Conservation (phyloP, 2,113 vertebrate species). For the Hassar affinis region DNA sequence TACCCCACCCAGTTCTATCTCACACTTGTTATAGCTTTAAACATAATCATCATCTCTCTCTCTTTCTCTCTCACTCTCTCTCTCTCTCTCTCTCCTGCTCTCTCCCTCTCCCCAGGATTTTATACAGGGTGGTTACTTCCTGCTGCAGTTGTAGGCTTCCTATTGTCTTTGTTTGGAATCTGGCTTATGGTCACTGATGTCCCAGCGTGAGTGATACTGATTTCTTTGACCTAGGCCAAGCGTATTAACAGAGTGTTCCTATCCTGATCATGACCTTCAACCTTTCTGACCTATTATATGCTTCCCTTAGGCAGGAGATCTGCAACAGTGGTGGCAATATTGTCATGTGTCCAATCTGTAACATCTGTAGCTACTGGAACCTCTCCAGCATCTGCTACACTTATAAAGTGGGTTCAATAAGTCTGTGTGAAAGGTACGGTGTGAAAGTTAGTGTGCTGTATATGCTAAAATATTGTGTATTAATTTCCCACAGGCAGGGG, state of each 20-base stretch:
- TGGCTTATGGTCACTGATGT: slow-evolving; percentile 71
- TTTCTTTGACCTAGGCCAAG: background rate
- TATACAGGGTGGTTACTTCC: slow-evolving; percentile 80
- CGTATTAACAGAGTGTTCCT: background rate
- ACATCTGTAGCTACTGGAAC: slow-evolving; percentile 74
- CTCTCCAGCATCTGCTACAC: slow-evolving; percentile 65
- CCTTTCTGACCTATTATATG: slow-evolving; percentile 34
- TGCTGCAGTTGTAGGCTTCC: slow-evolving; percentile 70
- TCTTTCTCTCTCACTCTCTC: background rate
- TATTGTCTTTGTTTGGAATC: slow-evolving; percentile 76
- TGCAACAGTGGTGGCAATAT: slow-evolving; percentile 67
- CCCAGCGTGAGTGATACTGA: slow-evolving; percentile 68
- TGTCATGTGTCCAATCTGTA: slow-evolving; percentile 76
- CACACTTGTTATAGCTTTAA: background rate
- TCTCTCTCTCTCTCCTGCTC: slow-evolving; percentile 3
- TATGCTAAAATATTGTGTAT: background rate
- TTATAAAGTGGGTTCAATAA: slow-evolving; percentile 59
- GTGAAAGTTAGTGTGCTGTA: background rate
- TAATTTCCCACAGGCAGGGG: slow-evolving; percentile 65
- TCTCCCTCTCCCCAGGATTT: slow-evolving; percentile 67
- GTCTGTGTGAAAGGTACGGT: background rate
- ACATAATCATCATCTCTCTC: background rate
- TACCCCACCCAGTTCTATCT: slow-evolving; percentile 14
- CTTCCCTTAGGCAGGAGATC: slow-evolving; percentile 72
- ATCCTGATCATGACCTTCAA: background rate